Base-by-base conservation (phyloP, 2,113 vertebrate species). In the Phalacrocorax brasilianus region DNA sequence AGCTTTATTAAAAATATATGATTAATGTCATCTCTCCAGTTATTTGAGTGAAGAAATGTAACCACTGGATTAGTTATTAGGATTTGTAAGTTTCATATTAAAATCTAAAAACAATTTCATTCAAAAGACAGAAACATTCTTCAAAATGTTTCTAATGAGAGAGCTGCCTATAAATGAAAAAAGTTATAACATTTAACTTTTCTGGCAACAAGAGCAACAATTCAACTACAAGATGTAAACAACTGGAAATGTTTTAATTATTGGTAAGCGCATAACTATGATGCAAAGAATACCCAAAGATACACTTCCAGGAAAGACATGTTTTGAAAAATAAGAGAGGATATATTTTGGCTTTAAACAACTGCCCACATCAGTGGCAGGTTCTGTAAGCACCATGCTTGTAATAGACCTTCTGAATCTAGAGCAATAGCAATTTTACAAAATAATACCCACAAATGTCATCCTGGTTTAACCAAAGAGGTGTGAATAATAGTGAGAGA, bases 291-390 rank as follows among this genome's bases (percentile, higher is more conserved):
- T 77, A 95, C 12, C 87, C 58, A 85, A 94, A 92, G 58, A 97
- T 75, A 90, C 16, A 23, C 50, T 66, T 91, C 16, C 84, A 95
- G 62, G 91, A 96, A 95, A 92, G 55, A 82, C 77, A 62, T 11
- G 40, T 67, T 61, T 81, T 93, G 35, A 93, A 95, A 96, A 76
- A n/a, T 77, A 88, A 49, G 58, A 78, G 38, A 81, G 80, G 49
- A 50, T 89, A 4, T 35, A 49, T 56, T 96, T 82, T 85, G 71
- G 35, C 91, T 83, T 94, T 87, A 79, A 94, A 72, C 49, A 85
- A 62, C 62, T 82, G 53, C 89, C 95, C 97, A 97, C 95, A 93
- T 97, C 76, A 94, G 83, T 91, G 95, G 61, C 68, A 92, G 58
- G 55, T 81, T 86, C 79, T 90, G n/a, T 77, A 81, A 50, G 63